phyloP scores from a whole-genome alignment of 1,140 invertebrate species.

The Drosophila biarmipes region DNA sequence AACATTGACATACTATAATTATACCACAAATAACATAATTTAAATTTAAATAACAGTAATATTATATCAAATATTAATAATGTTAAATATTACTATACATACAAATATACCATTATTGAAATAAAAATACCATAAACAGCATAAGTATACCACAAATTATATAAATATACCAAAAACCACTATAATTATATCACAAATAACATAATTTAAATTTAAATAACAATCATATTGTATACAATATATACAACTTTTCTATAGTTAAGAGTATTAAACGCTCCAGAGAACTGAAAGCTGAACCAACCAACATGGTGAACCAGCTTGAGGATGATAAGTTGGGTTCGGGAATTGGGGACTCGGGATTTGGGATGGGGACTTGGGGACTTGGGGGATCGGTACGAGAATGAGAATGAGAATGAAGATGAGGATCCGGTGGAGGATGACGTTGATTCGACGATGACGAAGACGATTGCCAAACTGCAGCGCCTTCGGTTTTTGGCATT shows the following conservation, averaged over 20 bases:
- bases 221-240: too few species aligned
- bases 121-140: too few species aligned
- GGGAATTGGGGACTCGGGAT: not conserved
- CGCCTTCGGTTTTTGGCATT: conserved; percentile 6
- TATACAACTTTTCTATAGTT: too few species aligned
- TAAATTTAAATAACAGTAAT: too few species aligned
- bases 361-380: not conserved
- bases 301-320: conserved; percentile 1
- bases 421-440: conserved; percentile 5
- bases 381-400: too few species aligned
- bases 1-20: too few species aligned
- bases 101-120: too few species aligned
- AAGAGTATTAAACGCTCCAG: not conserved
- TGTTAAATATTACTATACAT: too few species aligned
- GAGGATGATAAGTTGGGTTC: conserved; percentile 6
- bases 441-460: conserved; percentile 23
- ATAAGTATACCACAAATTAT: not conserved
- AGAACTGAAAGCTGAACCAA: not conserved
- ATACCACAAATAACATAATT: too few species aligned
- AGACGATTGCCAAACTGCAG: conserved; percentile 22
- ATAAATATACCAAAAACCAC: not conserved
- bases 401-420: not conserved
- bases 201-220: too few species aligned
- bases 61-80: too few species aligned
- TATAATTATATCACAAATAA: too few species aligned